A percentile compares a stretch with the other conserved stretches of the same genome.
Evolutionary conservation across 2,113 vertebrate genomes (phyloP).

Genomic region (Malurus cyaneus): DNA sequence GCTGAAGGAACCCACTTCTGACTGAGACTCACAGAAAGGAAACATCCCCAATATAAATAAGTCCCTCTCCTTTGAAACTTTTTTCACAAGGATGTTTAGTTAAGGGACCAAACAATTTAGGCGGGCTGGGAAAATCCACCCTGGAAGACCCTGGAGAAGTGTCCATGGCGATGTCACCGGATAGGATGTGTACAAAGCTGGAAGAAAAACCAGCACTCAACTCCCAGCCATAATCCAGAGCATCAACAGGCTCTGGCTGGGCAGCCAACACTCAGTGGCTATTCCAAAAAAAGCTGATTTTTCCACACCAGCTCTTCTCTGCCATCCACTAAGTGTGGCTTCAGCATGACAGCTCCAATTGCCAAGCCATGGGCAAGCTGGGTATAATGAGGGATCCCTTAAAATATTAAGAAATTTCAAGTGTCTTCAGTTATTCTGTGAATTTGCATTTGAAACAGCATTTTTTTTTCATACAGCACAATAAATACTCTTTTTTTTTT

Average conservation of each 20-base stretch:
- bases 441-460: background rate
- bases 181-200: background rate
- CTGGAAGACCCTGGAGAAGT: background rate
- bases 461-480: background rate
- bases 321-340: background rate
- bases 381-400: background rate
- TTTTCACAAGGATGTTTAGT: background rate
- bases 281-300: background rate
- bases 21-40: background rate
- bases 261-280: fast-evolving
- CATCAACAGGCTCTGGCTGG: fast-evolving
- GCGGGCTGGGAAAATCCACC: background rate
- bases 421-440: background rate
- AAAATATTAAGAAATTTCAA: background rate
- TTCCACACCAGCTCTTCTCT: background rate
- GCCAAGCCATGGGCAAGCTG: background rate
- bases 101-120: background rate
- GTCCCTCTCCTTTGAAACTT: background rate
- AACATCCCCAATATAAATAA: background rate
- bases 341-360: background rate
- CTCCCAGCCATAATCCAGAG: background rate
- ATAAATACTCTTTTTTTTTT: background rate
- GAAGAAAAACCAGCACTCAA: background rate
- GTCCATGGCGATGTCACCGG: fast-evolving
- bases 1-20: background rate